Conservation (phyloP, 2,113 vertebrate genomes). For the Xiphophorus maculatus region DNA sequence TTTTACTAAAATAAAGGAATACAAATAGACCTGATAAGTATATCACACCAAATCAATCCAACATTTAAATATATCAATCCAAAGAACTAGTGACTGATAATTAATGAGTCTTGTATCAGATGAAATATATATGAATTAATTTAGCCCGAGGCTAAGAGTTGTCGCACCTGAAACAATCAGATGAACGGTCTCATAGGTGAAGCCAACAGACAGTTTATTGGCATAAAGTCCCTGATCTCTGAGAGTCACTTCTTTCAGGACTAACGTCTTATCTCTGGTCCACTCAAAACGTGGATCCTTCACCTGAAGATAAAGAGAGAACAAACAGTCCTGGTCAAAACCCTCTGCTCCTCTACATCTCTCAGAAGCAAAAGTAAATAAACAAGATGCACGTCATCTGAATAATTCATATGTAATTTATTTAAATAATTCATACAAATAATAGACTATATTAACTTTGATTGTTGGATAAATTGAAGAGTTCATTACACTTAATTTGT, state of each 20-base stretch:
- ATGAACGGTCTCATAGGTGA: slow-evolving; percentile 73
- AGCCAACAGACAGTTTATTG: slow-evolving; percentile 73
- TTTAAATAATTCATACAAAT: background rate
- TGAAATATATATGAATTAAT: background rate
- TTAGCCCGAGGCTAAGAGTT: background rate
- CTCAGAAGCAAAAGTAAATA: background rate
- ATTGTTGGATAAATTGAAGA: background rate
- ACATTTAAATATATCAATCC: background rate
- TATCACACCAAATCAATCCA: background rate
- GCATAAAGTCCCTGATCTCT: slow-evolving; percentile 84
- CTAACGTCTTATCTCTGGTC: slow-evolving; percentile 71
- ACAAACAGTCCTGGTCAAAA: background rate
- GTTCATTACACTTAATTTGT: background rate
- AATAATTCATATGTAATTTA: background rate
- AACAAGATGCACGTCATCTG: background rate
- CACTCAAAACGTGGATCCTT: slow-evolving; percentile 71
- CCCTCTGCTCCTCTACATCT: background rate
- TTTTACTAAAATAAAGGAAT: background rate
- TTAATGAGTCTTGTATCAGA: background rate
- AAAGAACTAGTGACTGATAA: background rate
- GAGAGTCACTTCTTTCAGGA: slow-evolving; percentile 70
- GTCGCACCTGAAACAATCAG: slow-evolving; percentile 70
- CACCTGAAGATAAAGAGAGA: slow-evolving; percentile 53
- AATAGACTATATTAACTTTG: background rate
- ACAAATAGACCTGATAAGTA: background rate